Conservation (phyloP, 2,113 vertebrate genomes). For the Larimichthys crocea region DNA sequence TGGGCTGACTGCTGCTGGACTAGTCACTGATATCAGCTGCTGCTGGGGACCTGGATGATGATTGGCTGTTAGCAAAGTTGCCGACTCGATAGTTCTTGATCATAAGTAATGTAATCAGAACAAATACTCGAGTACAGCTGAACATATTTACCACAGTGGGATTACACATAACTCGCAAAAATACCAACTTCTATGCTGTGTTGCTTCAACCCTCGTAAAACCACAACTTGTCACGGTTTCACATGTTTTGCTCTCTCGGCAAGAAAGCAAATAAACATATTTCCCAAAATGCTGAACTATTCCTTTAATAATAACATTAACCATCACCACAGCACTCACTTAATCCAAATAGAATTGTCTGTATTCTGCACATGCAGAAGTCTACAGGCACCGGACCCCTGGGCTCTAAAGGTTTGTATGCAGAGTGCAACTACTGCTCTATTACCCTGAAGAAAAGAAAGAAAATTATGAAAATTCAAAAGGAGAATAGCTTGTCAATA, state of each 20-base stretch:
- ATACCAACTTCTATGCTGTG: too few relatives aligned
- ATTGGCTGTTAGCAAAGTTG: too few relatives aligned
- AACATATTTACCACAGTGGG: too few relatives aligned
- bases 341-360: neutral
- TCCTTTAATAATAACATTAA: neutral
- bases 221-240: too few relatives aligned
- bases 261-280: neutral
- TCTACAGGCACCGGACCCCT: neutral
- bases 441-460: constrained; percentile 1
- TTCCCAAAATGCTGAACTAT: neutral
- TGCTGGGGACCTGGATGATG: too few relatives aligned
- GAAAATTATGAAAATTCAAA: constrained; percentile 9
- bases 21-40: too few relatives aligned
- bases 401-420: constrained; percentile 23
- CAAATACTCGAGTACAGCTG: too few relatives aligned
- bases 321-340: neutral
- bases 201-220: too few relatives aligned
- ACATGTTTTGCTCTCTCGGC: neutral
- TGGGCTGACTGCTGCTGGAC: too few relatives aligned
- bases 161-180: too few relatives aligned
- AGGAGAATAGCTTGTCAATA: constrained; percentile 25
- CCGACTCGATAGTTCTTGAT: too few relatives aligned
- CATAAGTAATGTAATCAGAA: too few relatives aligned
- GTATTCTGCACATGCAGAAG: neutral
- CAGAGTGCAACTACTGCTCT: neutral